Conservation (phyloP, 2,113 vertebrate genomes). For the Amia ocellicauda region DNA sequence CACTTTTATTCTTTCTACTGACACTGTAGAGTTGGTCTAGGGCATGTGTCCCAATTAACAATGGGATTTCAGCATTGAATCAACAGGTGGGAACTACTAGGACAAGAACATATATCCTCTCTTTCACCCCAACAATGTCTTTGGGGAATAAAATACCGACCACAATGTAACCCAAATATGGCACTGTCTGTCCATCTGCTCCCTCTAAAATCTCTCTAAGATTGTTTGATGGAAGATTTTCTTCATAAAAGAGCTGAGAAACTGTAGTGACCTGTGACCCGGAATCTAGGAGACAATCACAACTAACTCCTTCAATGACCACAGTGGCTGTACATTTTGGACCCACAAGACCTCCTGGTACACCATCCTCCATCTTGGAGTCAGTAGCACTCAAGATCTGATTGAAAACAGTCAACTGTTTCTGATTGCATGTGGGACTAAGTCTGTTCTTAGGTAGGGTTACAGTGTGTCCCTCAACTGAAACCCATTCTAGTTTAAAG, state of each 20-base stretch:
- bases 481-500: conserved; percentile 18
- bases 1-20: not conserved
- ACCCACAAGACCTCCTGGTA: not conserved
- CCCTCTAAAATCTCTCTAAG: conserved; percentile 19
- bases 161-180: conserved; percentile 23
- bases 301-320: not conserved
- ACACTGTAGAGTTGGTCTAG: conserved; percentile 15
- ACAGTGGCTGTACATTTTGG: not conserved
- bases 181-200: conserved; percentile 22
- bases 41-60: conserved; percentile 18
- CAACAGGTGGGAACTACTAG: conserved; percentile 13
- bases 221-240: not conserved
- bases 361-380: too few relatives aligned
- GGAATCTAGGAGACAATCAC: conserved; percentile 12
- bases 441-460: not conserved
- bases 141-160: conserved; percentile 21
- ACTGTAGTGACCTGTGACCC: conserved; percentile 21
- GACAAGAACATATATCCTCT: not conserved
- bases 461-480: conserved; percentile 19
- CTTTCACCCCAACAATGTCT: not conserved
- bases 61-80: not conserved
- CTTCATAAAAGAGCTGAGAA: conserved; percentile 12
- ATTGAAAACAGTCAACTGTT: too few relatives aligned
- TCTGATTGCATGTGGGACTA: not conserved
- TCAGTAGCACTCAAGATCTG: too few relatives aligned